Evolutionary conservation across 2,888 invertebrate genomes (phyloP).

Genomic region (Deilephila porcellus): DNA sequence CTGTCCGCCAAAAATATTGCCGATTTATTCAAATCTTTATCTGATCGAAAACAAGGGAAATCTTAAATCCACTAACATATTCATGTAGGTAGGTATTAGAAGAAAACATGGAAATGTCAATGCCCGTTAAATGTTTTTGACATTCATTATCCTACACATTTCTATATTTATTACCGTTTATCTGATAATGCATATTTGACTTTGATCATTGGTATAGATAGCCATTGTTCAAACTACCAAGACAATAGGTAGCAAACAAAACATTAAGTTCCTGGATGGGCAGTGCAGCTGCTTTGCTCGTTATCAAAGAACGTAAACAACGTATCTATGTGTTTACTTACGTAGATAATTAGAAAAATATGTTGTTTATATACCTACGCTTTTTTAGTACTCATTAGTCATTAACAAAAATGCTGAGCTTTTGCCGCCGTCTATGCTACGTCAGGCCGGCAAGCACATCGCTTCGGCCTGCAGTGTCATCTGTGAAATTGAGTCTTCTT

Average conservation of each 20-base stretch:
- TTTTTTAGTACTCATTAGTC: background rate
- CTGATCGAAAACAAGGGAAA: background rate
- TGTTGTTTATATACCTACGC: background rate
- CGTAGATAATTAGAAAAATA: background rate
- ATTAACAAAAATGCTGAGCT: background rate
- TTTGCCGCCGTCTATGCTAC: background rate
- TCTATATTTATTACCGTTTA: slow-evolving; percentile 16
- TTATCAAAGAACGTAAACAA: background rate
- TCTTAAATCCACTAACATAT: background rate
- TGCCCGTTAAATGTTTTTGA: background rate
- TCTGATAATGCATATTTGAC: slow-evolving; percentile 23
- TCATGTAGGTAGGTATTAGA: background rate
- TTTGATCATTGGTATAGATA: slow-evolving; percentile 16
- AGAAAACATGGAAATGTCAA: background rate
- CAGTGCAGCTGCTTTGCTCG: background rate
- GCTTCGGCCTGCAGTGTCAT: background rate
- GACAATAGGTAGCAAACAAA: slow-evolving; percentile 9
- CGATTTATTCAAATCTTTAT: too few relatives aligned
- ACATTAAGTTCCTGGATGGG: background rate
- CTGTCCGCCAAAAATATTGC: too few relatives aligned
- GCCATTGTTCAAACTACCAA: slow-evolving; percentile 14
- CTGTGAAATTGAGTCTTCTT: background rate
- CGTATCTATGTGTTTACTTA: background rate
- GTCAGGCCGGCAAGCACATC: background rate
- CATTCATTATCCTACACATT: background rate